A percentile compares a stretch with the other conserved stretches of the same genome.
Conservation (phyloP, 1,140 invertebrate species). For the Lanistes nyassanus region DNA sequence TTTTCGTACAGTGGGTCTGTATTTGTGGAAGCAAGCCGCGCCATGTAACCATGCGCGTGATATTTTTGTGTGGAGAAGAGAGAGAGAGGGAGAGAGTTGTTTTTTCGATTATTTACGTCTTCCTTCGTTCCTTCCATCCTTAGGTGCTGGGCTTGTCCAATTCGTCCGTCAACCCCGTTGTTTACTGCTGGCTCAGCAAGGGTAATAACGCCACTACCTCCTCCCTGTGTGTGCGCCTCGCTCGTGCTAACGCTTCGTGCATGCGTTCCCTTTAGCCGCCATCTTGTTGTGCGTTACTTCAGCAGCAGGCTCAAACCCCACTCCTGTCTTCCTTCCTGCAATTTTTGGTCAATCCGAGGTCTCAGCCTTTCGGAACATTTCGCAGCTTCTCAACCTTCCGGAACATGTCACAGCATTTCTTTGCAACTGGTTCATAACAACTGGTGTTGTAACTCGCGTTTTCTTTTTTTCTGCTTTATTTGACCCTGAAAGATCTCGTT, state of each 20-base stretch:
- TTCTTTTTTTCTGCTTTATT: too few species aligned
- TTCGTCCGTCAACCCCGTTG: conserved; percentile 55
- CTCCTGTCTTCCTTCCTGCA: neutral
- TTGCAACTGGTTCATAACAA: too few species aligned
- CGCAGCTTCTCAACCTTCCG: too few species aligned
- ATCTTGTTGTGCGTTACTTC: neutral
- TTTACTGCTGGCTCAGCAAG: conserved; percentile 57
- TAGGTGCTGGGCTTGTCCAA: conserved; percentile 73
- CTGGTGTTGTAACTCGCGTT: too few species aligned
- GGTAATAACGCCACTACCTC: conserved; percentile 12
- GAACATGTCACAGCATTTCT: too few species aligned
- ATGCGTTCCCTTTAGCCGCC: neutral
- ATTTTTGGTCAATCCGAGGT: neutral
- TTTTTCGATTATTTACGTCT: neutral
- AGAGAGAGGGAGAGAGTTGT: too few species aligned
- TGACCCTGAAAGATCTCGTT: too few species aligned
- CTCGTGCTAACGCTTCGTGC: neutral
- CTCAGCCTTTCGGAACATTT: neutral
- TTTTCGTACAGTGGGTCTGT: too few species aligned
- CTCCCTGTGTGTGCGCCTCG: neutral
- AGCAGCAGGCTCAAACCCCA: neutral
- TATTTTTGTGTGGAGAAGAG: too few species aligned
- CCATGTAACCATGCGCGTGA: too few species aligned
- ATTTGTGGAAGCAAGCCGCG: too few species aligned
- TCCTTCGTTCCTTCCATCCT: conserved; percentile 3